Evolutionary conservation across 2,888 invertebrate genomes (phyloP).

Genomic region (Quadroppia sp.): DNA sequence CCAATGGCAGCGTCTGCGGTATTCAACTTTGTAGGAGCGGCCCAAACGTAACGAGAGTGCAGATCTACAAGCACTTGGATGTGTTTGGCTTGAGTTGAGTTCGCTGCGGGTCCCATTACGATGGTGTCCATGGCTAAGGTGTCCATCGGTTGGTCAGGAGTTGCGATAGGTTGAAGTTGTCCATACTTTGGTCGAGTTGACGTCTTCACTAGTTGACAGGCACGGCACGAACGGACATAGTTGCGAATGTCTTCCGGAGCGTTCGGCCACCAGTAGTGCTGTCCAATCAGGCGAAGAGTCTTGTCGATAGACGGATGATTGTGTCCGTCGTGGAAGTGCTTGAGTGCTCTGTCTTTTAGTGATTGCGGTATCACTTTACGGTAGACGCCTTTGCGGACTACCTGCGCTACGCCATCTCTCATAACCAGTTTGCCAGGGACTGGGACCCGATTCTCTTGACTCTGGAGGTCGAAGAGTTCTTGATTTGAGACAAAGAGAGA

Average conservation of each 20-base stretch:
- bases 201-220: neutral
- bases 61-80: slow-evolving; percentile 33
- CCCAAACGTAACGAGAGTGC: slow-evolving; percentile 22
- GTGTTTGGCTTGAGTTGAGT: neutral
- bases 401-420: no score
- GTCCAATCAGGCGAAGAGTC: neutral
- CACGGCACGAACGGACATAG: slow-evolving; percentile 3
- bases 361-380: neutral
- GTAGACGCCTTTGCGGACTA: no score
- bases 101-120: slow-evolving; percentile 29
- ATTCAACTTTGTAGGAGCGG: neutral
- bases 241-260: neutral
- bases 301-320: neutral
- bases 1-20: neutral
- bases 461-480: neutral
- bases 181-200: neutral
- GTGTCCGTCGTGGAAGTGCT: neutral
- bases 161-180: neutral
- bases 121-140: slow-evolving; percentile 11
- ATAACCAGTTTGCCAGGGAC: no score
- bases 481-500: no score
- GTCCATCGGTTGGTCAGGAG: neutral
- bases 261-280: neutral
- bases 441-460: no score
- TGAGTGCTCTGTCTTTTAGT: neutral